A percentile compares a stretch with the other conserved stretches of the same genome.
Evolutionary conservation across 64 coral and sea anemone species (phyloP).

Genomic region (Orbicella faveolata): DNA sequence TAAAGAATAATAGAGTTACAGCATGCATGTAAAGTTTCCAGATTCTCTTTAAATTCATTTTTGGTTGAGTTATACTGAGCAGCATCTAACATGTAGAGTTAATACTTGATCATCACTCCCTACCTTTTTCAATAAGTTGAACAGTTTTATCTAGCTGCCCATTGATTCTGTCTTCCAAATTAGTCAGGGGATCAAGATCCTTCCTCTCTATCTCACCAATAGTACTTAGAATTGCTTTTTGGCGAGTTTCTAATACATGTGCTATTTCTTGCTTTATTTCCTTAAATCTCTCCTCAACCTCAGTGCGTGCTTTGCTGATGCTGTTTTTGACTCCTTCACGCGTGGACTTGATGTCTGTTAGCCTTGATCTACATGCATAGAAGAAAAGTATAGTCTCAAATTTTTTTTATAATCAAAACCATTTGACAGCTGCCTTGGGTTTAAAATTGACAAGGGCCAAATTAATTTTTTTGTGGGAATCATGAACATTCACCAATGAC

Average conservation of each 20-base stretch:
- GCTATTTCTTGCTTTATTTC: slow-evolving; percentile 62
- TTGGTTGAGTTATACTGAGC: background rate
- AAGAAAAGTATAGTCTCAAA: background rate
- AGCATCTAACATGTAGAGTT: too few relatives aligned
- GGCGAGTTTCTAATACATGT: slow-evolving; percentile 42
- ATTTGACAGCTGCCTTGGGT: background rate
- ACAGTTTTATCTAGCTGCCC: slow-evolving; percentile 67
- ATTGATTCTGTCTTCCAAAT: slow-evolving; percentile 88
- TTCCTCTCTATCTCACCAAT: slow-evolving; percentile 86
- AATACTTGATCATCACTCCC: background rate
- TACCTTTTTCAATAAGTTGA: slow-evolving; percentile 74
- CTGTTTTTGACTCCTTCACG: slow-evolving; percentile 81
- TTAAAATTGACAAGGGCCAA: background rate
- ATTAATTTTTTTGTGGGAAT: too few relatives aligned
- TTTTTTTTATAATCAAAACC: background rate
- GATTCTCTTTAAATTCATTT: background rate
- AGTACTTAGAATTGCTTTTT: slow-evolving; percentile 69
- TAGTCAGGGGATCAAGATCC: slow-evolving; percentile 84
- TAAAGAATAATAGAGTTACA: too few relatives aligned
- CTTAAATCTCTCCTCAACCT: slow-evolving; percentile 73
- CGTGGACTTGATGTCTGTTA: slow-evolving; percentile 72
- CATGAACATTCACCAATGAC: too few relatives aligned
- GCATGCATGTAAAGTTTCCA: too few relatives aligned
- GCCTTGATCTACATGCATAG: slow-evolving; percentile 53
- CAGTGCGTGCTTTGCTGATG: slow-evolving; percentile 56